Evolutionary conservation across 2,113 vertebrate species (phyloP).

Genomic region (Sardina pilchardus): DNA sequence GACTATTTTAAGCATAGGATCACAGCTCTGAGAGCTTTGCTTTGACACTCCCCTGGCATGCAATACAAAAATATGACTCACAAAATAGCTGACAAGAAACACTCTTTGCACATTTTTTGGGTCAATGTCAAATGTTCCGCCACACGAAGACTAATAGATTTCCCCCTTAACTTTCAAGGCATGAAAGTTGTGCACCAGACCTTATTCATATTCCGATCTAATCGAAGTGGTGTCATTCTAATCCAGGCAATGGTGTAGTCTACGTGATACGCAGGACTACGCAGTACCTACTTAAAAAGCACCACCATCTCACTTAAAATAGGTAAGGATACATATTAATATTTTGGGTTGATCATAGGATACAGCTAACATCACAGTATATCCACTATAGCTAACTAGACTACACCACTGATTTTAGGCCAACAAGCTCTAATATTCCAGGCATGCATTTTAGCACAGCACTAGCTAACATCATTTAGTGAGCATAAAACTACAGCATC

Average conservation of each 20-base stretch:
- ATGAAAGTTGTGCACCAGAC: neutral
- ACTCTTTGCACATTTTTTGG: neutral
- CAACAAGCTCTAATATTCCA: neutral
- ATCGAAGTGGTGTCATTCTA: neutral
- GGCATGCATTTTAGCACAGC: neutral
- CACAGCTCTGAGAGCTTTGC: neutral
- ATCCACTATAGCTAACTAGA: too few relatives aligned
- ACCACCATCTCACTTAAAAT: too few relatives aligned
- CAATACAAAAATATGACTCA: neutral
- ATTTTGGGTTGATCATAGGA: too few relatives aligned
- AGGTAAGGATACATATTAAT: too few relatives aligned
- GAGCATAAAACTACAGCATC: neutral
- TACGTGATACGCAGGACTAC: too few relatives aligned
- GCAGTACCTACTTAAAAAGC: too few relatives aligned
- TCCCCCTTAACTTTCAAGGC: neutral
- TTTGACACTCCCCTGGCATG: neutral
- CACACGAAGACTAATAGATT: neutral
- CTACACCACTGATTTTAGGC: too few relatives aligned
- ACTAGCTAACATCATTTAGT: neutral
- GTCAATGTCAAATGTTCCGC: neutral
- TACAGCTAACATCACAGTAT: too few relatives aligned
- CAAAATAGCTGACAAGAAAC: neutral
- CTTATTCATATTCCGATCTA: neutral
- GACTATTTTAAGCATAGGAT: neutral
- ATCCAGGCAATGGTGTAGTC: too few relatives aligned